Base-by-base conservation (phyloP, 1,140 invertebrate species). In the Rhynchophorus ferrugineus region DNA sequence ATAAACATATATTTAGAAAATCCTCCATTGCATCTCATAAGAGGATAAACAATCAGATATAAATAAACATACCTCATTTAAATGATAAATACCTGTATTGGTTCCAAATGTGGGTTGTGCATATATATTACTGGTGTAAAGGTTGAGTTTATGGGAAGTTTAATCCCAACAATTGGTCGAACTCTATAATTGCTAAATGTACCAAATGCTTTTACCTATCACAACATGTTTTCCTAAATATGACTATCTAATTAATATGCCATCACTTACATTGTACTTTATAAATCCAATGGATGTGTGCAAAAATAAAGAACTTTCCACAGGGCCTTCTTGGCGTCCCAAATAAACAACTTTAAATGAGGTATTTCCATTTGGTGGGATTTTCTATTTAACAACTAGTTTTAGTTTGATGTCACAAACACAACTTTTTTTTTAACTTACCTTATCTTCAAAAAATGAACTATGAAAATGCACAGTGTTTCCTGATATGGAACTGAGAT, bases 271-370 rank as follows among this genome's bases (percentile, higher is more conserved):
- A 66, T 82, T 78, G 71, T 87, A 89, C 66, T 85, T 85, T 65
- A 89, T 78, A 58, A 80, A 83, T 50, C 93, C 94, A 70, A 89
- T 83, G 41, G 91, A 92, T 11, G 93, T 95, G 71, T 95, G 91
- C 66, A 98, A 89, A 71, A 86, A 89, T 65, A 98, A 79, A 70
- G 83, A 83, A 70, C 90, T 89, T 70, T 91, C 82, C 56, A 93
- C 82, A 64, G 81, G 81, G 54, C 91, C 92, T 73, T 93, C 84
- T 72, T 90, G 83, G 64, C 93, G 75, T 14, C 92, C 92, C 61
- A 97, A 78, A 74, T 95, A 96, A 48, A 96, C 89, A 61, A 97
- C 89, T 75, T 87, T 92, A 75, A 98, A 97, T 52, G 89, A 87
- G 57, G 93, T 96, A 71, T 96, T 96, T 39, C 87, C 85, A 49